A percentile compares a stretch with the other conserved stretches of the same genome.
Conservation (phyloP, 2,113 vertebrate genomes). For the Pandion haliaetus region DNA sequence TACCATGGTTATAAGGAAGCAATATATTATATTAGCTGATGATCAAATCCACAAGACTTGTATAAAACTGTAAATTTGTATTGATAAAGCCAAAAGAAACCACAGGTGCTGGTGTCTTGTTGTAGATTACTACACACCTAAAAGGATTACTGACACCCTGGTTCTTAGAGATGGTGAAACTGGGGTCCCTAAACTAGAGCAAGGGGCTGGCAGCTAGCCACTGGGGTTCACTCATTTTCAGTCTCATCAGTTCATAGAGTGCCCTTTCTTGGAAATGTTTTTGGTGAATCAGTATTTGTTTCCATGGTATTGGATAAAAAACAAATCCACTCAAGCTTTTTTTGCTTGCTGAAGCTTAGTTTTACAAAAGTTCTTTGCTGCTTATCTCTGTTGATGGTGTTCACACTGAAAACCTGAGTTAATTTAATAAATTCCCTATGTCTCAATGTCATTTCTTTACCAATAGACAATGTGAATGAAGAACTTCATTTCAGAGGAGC, state of each 20-base stretch:
- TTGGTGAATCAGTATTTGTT: neutral
- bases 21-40: neutral
- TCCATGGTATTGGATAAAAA: neutral
- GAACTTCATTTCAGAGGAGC: conserved; percentile 27
- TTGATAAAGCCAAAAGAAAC: neutral
- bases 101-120: neutral
- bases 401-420: conserved; percentile 23
- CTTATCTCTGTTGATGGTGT: neutral
- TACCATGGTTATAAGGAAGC: neutral
- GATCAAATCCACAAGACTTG: neutral
- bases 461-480: neutral
- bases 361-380: conserved; percentile 1
- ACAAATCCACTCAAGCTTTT: neutral
- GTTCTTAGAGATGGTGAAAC: conserved; percentile 10
- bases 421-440: conserved; percentile 39
- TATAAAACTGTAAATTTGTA: neutral
- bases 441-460: conserved; percentile 22
- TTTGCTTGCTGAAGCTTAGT: conserved; percentile 18
- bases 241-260: neutral
- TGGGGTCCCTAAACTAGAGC: neutral
- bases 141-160: neutral
- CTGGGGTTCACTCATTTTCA: neutral
- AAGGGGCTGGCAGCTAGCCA: neutral
- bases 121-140: neutral
- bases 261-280: neutral